phyloP scores from a whole-genome alignment of 2,113 vertebrate species.

The Fulica atra region DNA sequence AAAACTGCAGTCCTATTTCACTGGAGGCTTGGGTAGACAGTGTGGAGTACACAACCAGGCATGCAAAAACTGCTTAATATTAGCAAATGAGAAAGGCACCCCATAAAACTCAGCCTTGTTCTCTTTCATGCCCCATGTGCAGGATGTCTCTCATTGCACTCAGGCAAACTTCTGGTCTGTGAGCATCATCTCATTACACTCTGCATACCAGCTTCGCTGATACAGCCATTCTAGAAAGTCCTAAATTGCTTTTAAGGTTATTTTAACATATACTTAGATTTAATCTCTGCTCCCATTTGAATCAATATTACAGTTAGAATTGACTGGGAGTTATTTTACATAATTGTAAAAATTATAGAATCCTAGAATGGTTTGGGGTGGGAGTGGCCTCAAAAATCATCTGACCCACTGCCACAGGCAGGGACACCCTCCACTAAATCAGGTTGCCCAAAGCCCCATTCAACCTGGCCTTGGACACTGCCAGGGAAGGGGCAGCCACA shows the following conservation, averaged over 20 bases:
- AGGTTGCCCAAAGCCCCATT: too few relatives aligned
- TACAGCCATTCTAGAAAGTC: background rate
- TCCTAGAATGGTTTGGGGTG: too few relatives aligned
- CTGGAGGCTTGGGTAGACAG: background rate
- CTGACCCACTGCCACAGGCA: too few relatives aligned
- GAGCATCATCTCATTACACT: background rate
- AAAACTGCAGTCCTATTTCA: background rate
- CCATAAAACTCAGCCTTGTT: background rate
- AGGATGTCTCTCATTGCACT: accelerated
- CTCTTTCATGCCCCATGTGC: accelerated
- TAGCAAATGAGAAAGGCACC: background rate
- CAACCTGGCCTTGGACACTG: too few relatives aligned
- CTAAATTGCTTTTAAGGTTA: background rate
- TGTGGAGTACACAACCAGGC: background rate
- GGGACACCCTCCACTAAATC: too few relatives aligned
- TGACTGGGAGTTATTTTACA: background rate
- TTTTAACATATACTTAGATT: background rate
- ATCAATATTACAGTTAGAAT: background rate
- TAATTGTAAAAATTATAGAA: background rate
- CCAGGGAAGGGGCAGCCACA: too few relatives aligned
- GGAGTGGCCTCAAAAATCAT: too few relatives aligned
- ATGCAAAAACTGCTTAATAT: background rate
- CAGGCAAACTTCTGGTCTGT: background rate
- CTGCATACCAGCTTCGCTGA: background rate
- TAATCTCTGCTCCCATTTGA: background rate